phyloP scores from a whole-genome alignment of 2,797 vertebrate genomes.

The Paedocypris micromegethes region DNA sequence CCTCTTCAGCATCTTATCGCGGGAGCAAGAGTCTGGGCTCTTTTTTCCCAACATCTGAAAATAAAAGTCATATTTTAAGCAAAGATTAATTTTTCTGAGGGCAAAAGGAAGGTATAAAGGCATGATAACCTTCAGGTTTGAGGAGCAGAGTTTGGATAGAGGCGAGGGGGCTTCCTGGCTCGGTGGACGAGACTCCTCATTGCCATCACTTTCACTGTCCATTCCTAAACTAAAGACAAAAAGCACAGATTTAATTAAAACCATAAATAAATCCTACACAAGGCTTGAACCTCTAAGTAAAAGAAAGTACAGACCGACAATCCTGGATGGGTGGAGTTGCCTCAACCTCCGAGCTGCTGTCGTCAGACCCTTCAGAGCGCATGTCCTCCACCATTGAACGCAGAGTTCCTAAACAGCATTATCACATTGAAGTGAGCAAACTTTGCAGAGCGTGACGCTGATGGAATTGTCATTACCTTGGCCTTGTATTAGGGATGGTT shows the following conservation, averaged over 20 bases:
- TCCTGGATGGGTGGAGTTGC: conserved; percentile 80
- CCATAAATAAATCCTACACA: too few species aligned
- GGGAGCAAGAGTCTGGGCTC: conserved; percentile 87
- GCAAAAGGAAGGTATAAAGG: background rate
- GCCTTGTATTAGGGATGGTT: conserved; percentile 90
- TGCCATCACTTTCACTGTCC: conserved; percentile 94
- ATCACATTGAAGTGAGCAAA: conserved; percentile 1
- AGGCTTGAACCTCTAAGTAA: too few species aligned
- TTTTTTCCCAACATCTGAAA: conserved; percentile 84
- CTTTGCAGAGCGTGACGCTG: background rate
- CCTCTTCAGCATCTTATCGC: conserved; percentile 93
- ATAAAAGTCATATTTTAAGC: background rate
- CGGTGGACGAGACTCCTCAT: conserved; percentile 83
- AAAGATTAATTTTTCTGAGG: background rate
- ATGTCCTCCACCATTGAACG: conserved; percentile 94
- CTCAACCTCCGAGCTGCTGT: conserved; percentile 92
- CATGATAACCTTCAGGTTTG: conserved; percentile 82
- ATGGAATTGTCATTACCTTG: conserved; percentile 72
- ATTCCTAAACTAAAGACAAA: conserved; percentile 77
- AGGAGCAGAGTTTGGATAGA: conserved; percentile 80
- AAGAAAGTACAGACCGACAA: conserved; percentile 70
- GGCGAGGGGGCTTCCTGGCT: conserved; percentile 78
- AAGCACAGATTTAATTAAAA: background rate
- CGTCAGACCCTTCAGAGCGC: conserved; percentile 87
- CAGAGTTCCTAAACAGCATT: conserved; percentile 65